Base-by-base conservation (phyloP, 2,113 vertebrate species). In the Prolemur simus region DNA sequence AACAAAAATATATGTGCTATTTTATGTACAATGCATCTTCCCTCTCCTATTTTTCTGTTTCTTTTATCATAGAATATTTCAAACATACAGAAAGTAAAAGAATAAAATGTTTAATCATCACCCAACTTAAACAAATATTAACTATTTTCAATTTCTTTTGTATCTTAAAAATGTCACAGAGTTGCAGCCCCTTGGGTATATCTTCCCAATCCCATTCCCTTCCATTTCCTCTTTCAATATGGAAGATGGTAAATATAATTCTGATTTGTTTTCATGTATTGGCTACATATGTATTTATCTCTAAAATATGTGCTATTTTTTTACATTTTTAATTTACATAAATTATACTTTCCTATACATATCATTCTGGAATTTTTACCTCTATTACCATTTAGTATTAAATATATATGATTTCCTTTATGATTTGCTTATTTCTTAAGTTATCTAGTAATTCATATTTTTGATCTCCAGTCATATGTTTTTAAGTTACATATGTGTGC, bases 371-470 rank as follows among this genome's bases (percentile, higher is more conserved):
- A 71, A 94, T 47, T 42, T 80, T 89, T 90, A 71, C 13, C 64
- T 91, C 34, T 23, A 25, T n/a, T 74, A 66, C 80, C 15, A 71
- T 27, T 92, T 78, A 74, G 1, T 74, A 82, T 84, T 71, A 84
- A 82, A 77, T 78, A 64, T 87, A 32, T 27, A 77, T 77, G 34
- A 63, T 90, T 69, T 93, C 14, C 29, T 23, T 56, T 85, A 45
- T 39, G 32, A 85, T 71, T 85, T 96, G 42, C 11, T 83, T 83
- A 58, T 87, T 83, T 6, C 5, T 89, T 49, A 49, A 78, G 23
- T 78, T 66, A 54, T 74, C 74, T 29, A 92, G 13, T 37, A 91
- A 87, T 88, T 78, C 37, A 83, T 87, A 74, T 78, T 94, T 91
- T 95, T 80, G 76, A 78, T n/a, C 7, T 77, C 45, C n/a, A 68